Base-by-base conservation (phyloP, 1,140 invertebrate genomes). In the Lineus longissimus region DNA sequence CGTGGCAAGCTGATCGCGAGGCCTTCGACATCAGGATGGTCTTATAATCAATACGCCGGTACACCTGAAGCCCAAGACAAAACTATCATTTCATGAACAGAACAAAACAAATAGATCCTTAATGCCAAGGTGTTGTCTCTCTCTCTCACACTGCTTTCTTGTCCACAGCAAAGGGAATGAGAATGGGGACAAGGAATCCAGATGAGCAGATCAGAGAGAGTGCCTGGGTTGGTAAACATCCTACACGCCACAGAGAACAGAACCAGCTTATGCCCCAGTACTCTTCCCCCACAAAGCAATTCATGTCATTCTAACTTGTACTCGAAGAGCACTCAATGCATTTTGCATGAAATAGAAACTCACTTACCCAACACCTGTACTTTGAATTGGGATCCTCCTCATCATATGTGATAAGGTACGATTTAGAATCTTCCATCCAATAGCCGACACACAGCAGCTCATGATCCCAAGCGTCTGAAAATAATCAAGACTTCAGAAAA, bases 401-500 rank as follows among this genome's bases (percentile, higher is more conserved):
- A 79, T 98, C 95, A 78, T 93, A 97, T 0, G 96, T 98, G 64
- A 98, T 93, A 1, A 98, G 81, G 83, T 97, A 98, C 0, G 95
- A 98, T 79, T 93, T 95, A 0, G 97, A 85, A 86, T 98, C 97
- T 79, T 98, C 96, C 80, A 97, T 96, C 92, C 94, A 98, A 80
- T 88, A 98, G 1, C 95, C 96, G 72, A 98, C 95, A 79, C 96
- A 98, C 76, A 95, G 94, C 88, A 98, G 90, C 76, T 89, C 89
- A 73, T 97, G 95, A 86, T 98, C 96, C 15, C 23, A 45, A 59
- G 4, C 19, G 15, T 58, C 2, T 17, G 47, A 2, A 9, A 55
- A 36, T n/a, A 62, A 6, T 25, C 11, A 19, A 41, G 41, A 45
- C 17, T 17, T 22, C 19, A 22, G 17, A 33, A 47, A n/a, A 51